phyloP scores from a whole-genome alignment of 2,888 invertebrate species.

The Hartigia nigra region DNA sequence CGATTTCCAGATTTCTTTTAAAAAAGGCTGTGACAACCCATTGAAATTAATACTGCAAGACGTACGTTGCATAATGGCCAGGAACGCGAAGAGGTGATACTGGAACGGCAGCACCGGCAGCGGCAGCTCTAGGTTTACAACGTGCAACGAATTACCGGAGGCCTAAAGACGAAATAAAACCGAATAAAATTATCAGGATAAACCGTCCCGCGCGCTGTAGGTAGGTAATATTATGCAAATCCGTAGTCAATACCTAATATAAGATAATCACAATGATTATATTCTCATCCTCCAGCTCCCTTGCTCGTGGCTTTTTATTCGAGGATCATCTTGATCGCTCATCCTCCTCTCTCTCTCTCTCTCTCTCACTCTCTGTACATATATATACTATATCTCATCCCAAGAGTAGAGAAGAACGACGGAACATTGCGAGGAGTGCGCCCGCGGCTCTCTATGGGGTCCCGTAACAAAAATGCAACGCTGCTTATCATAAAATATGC shows the following conservation, averaged over 20 bases:
- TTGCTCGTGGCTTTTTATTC: slow-evolving; percentile 19
- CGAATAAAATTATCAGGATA: slow-evolving; percentile 31
- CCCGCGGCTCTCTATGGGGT: slow-evolving; percentile 29
- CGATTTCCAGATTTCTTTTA: too few relatives aligned
- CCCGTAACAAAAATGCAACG: slow-evolving; percentile 52
- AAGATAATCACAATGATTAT: slow-evolving; percentile 66
- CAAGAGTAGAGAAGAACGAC: neutral
- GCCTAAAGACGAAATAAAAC: slow-evolving; percentile 20
- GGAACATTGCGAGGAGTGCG: slow-evolving; percentile 23
- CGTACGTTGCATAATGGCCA: neutral
- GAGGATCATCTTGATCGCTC: slow-evolving; percentile 14
- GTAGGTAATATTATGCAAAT: slow-evolving; percentile 64
- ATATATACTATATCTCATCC: slow-evolving; percentile 1
- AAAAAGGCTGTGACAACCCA: neutral
- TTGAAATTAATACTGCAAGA: neutral
- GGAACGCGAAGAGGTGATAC: neutral
- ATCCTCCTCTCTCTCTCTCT: slow-evolving; percentile 13
- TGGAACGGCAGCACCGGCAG: neutral
- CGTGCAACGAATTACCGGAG: slow-evolving; percentile 10
- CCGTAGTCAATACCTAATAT: slow-evolving; percentile 65
- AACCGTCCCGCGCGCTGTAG: slow-evolving; percentile 44
- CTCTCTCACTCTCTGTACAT: neutral
- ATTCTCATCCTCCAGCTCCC: slow-evolving; percentile 45
- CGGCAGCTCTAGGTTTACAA: slow-evolving; percentile 4
- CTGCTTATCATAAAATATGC: slow-evolving; percentile 65